phyloP scores from a whole-genome alignment of 2,113 vertebrate species.

The Rhabdomys dilectus region DNA sequence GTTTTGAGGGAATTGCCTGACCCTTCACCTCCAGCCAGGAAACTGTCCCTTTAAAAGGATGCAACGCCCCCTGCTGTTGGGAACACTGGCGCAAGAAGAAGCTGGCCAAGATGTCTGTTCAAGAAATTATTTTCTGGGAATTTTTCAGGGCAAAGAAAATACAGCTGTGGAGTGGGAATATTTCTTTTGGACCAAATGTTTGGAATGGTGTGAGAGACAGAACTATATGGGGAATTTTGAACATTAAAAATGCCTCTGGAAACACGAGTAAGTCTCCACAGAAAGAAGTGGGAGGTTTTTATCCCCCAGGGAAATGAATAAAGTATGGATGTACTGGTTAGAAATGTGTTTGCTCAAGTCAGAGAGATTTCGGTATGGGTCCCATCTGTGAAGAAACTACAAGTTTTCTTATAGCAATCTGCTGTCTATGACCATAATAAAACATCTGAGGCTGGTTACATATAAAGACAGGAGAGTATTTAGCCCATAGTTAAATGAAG shows the following conservation, averaged over 20 bases:
- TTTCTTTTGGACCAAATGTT: slow-evolving; percentile 45
- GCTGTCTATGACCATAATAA: neutral
- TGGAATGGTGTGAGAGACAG: neutral
- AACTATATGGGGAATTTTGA: neutral
- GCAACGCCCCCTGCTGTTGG: neutral
- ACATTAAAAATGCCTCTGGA: neutral
- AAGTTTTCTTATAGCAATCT: neutral
- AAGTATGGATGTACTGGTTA: neutral
- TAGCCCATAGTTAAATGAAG: neutral
- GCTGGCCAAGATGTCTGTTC: no score
- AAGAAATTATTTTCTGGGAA: neutral
- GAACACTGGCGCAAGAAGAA: neutral
- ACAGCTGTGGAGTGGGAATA: neutral
- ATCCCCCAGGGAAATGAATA: neutral
- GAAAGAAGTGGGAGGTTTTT: neutral
- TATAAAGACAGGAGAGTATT: neutral
- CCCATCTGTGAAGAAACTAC: neutral
- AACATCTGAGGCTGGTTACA: neutral
- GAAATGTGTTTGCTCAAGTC: neutral
- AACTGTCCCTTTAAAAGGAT: neutral
- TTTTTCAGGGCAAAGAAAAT: slow-evolving; percentile 12
- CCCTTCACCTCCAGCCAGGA: slow-evolving; percentile 20
- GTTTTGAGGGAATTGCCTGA: neutral
- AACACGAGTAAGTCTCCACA: neutral
- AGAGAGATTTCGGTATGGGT: neutral